These are phyloP conservation scores for Lonchura striata DNA, from an alignment of 2,113 vertebrate species.

Conservation along the genomic window DNA sequence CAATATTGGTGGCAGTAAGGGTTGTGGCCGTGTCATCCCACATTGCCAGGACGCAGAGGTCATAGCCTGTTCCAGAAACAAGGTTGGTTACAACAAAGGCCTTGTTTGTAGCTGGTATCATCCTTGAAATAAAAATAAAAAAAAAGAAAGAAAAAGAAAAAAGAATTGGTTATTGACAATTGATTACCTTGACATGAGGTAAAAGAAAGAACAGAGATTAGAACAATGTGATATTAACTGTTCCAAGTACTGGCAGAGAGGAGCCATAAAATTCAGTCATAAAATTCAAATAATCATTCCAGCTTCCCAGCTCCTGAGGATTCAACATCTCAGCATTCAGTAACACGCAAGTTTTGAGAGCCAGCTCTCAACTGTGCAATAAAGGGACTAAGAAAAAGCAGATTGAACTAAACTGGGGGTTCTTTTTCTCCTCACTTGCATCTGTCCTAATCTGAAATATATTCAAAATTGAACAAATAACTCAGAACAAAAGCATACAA, in stretches of 20 bases:
- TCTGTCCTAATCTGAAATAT: background rate
- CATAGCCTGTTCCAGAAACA: conserved; percentile 91
- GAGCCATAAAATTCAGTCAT: background rate
- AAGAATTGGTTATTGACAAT: background rate
- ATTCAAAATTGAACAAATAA: background rate
- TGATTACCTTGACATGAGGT: background rate
- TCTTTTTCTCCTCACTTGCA: background rate
- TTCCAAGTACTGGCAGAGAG: background rate
- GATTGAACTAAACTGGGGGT: background rate
- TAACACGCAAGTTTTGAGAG: background rate
- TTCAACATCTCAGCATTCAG: background rate
- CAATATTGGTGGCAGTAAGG: conserved; percentile 93
- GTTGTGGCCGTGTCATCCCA: conserved; percentile 95
- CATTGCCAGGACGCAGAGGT: conserved; percentile 94
- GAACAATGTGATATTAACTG: background rate
- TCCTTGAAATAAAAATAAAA: conserved; percentile 73
- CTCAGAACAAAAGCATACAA: background rate
- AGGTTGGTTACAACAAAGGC: conserved; percentile 94
- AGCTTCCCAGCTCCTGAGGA: background rate
- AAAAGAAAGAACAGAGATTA: background rate
- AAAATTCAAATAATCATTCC: background rate
- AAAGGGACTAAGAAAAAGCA: background rate
- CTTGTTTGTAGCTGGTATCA: conserved; percentile 93
- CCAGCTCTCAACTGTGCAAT: background rate
- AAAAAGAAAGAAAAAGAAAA: background rate